A percentile compares a stretch with the other conserved stretches of the same genome.
Evolutionary conservation across 2,888 invertebrate species (phyloP).

Genomic region (Aricia artaxerxes): DNA sequence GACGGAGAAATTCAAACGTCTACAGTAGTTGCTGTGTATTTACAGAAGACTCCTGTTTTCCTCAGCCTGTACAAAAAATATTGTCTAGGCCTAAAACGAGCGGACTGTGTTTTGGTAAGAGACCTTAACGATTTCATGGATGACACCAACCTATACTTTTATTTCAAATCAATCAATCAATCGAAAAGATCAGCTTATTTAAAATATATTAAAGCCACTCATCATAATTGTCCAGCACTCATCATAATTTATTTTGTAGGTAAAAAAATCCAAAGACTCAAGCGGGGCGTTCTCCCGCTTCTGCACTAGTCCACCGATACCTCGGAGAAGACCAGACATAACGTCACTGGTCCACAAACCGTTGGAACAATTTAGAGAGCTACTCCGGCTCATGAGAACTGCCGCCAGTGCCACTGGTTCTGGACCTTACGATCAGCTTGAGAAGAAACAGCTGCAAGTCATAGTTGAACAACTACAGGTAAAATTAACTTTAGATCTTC

Average conservation of each 20-base stretch:
- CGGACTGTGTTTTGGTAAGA: conserved; percentile 89
- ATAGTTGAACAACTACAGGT: conserved; percentile 76
- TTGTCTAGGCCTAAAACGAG: conserved; percentile 90
- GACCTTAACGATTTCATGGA: neutral
- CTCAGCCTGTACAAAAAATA: conserved; percentile 90
- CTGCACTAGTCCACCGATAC: conserved; percentile 89
- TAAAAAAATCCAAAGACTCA: conserved; percentile 85
- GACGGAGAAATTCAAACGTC: conserved; percentile 87
- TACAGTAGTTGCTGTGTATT: conserved; percentile 85
- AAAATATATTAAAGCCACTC: no score
- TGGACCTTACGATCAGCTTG: conserved; percentile 71
- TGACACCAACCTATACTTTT: no score
- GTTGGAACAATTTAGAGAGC: conserved; percentile 85
- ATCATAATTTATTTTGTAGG: conserved; percentile 52
- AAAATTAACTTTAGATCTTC: neutral
- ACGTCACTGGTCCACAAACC: conserved; percentile 92
- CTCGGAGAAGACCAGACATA: conserved; percentile 90
- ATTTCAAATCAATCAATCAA: no score
- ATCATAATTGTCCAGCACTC: no score
- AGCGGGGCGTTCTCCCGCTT: conserved; percentile 90
- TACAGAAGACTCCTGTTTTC: conserved; percentile 86
- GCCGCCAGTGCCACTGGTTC: conserved; percentile 64
- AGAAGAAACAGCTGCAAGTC: conserved; percentile 73
- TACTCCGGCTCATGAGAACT: conserved; percentile 70
- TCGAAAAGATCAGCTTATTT: no score